A percentile compares a stretch with the other conserved stretches of the same genome.
These are phyloP conservation scores for Cremastinae sp. DNA, from an alignment of 2,888 invertebrate species.

Conservation along the genomic window DNA sequence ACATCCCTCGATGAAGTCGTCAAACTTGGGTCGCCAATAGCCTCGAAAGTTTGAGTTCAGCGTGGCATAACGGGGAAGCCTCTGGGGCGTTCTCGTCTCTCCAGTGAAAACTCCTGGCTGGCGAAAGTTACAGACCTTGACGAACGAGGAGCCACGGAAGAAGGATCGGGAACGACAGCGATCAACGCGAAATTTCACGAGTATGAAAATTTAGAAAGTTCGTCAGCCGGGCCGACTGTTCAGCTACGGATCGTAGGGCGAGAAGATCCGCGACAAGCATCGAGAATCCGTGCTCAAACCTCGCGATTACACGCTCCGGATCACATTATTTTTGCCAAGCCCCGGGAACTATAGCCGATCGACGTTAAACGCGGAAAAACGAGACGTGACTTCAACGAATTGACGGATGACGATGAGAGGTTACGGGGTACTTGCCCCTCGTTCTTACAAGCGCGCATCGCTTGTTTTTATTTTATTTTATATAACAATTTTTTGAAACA, in stretches of 20 bases:
- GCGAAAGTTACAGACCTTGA: slow-evolving; percentile 57
- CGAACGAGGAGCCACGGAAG: slow-evolving; percentile 48
- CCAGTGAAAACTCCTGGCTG: slow-evolving; percentile 17
- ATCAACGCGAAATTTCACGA: slow-evolving; percentile 43
- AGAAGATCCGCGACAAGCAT: slow-evolving; percentile 36
- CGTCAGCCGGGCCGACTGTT: slow-evolving; percentile 39
- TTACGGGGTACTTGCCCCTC: slow-evolving; percentile 50
- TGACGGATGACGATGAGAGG: slow-evolving; percentile 49
- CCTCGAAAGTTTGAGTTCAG: slow-evolving; percentile 56
- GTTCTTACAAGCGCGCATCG: slow-evolving; percentile 33
- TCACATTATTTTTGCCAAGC: slow-evolving; percentile 53
- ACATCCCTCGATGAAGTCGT: slow-evolving; percentile 53
- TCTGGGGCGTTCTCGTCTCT: slow-evolving; percentile 22
- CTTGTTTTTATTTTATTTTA: slow-evolving; percentile 41
- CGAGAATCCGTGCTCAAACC: slow-evolving; percentile 24
- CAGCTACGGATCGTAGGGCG: slow-evolving; percentile 47
- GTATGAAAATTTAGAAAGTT: slow-evolving; percentile 59
- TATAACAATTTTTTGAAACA: not conserved
- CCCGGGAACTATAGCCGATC: slow-evolving; percentile 40
- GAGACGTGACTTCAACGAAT: slow-evolving; percentile 39
- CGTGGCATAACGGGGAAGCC: slow-evolving; percentile 49
- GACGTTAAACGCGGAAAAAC: slow-evolving; percentile 21
- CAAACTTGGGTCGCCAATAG: slow-evolving; percentile 59
- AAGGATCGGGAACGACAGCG: slow-evolving; percentile 35
- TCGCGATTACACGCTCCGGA: slow-evolving; percentile 21